Percentiles rank a stretch among this genome's conserved stretches.
Evolutionary conservation across 2,888 invertebrate species (phyloP).

Genomic region (Pyrochroa serraticornis): DNA sequence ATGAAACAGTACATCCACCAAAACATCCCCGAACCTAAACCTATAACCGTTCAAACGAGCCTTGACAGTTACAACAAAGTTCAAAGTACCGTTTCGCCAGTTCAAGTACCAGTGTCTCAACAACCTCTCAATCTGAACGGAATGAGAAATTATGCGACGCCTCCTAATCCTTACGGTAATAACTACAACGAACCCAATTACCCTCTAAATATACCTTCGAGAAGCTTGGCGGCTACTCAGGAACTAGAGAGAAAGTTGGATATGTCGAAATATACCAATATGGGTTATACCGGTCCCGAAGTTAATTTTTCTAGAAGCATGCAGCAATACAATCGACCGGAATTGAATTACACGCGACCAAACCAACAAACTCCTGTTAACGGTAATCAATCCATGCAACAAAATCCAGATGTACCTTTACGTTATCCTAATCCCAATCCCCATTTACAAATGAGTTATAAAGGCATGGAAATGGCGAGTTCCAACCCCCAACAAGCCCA

Average conservation of each 20-base stretch:
- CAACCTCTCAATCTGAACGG: neutral
- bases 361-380: conserved; percentile 31
- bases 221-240: conserved; percentile 34
- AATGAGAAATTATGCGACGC: conserved; percentile 18
- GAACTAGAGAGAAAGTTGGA: conserved; percentile 47
- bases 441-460: conserved; percentile 36
- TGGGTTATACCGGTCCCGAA: conserved; percentile 53
- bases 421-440: conserved; percentile 34
- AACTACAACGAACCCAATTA: conserved; percentile 43
- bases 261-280: conserved; percentile 54
- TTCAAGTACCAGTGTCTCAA: conserved; percentile 8
- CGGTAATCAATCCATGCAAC: conserved; percentile 22
- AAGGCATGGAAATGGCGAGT: conserved; percentile 35
- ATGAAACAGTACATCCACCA: conserved; percentile 47
- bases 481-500: conserved; percentile 37
- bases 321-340: conserved; percentile 37
- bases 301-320: conserved; percentile 46
- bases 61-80: conserved; percentile 22
- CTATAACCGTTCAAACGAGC: conserved; percentile 27
- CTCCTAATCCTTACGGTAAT: conserved; percentile 35
- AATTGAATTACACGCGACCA: conserved; percentile 34
- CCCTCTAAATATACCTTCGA: conserved; percentile 47
- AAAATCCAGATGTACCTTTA: conserved; percentile 28
- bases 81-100: conserved; percentile 13
- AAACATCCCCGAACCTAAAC: conserved; percentile 50